A percentile compares a stretch with the other conserved stretches of the same genome.
These are phyloP conservation scores for Fregata magnificens DNA, from an alignment of 2,113 vertebrate genomes.

Conservation along the genomic window DNA sequence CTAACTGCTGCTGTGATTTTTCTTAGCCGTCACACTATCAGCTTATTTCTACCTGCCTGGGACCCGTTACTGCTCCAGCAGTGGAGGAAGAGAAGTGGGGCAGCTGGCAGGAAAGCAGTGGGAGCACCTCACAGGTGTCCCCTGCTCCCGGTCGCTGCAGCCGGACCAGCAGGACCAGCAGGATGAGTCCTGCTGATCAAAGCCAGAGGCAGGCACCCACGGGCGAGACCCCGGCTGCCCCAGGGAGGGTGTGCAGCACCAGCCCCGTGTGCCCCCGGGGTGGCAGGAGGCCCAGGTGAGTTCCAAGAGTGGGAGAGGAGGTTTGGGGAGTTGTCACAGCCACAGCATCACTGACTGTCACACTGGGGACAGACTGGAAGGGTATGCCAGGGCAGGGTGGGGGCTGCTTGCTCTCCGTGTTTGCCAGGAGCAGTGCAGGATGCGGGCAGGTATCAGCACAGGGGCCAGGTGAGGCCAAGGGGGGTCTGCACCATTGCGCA, in stretches of 20 bases:
- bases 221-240: fast-evolving
- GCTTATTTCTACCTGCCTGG: background rate
- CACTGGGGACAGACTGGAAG: background rate
- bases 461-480: background rate
- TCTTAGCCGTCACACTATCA: background rate
- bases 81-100: background rate
- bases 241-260: background rate
- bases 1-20: conserved; percentile 4
- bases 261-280: background rate
- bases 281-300: background rate
- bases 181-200: background rate
- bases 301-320: background rate
- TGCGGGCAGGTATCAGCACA: background rate
- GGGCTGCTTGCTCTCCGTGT: background rate
- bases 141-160: background rate
- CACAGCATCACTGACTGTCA: background rate
- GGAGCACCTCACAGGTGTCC: background rate
- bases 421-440: background rate
- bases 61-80: background rate
- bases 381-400: background rate
- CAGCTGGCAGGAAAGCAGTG: background rate
- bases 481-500: fast-evolving
- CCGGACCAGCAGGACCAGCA: background rate
- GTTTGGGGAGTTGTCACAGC: background rate
- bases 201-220: background rate